Percentiles rank a stretch among this genome's conserved stretches.
phyloP scores from a whole-genome alignment of 2,888 invertebrate species.

The Tachystola acroxantha region DNA sequence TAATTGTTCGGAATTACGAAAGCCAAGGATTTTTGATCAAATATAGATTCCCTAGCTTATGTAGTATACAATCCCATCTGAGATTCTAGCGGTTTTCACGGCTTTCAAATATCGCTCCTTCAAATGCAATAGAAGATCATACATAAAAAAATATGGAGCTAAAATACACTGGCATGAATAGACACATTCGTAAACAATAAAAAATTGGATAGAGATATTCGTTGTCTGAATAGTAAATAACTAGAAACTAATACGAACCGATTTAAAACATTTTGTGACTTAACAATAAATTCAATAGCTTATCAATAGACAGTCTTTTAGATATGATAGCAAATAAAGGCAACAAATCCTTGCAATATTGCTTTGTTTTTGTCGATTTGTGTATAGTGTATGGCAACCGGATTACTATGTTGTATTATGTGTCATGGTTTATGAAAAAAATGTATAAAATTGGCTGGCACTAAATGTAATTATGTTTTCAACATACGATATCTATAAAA shows the following conservation, averaged over 20 bases:
- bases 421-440: no score
- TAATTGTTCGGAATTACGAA: no score
- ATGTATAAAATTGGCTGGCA: no score
- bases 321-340: conserved; percentile 41
- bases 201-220: conserved; percentile 62
- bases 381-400: conserved; percentile 6
- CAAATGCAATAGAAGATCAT: conserved; percentile 1
- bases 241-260: conserved; percentile 40
- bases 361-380: conserved; percentile 4
- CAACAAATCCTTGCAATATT: conserved; percentile 1
- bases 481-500: not conserved
- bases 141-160: conserved; percentile 31
- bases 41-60: no score
- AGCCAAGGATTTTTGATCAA: no score
- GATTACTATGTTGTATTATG: not conserved
- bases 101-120: conserved; percentile 1
- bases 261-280: conserved; percentile 73
- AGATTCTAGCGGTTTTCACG: conserved; percentile 28
- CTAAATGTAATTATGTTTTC: no score
- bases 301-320: conserved; percentile 76
- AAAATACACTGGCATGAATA: conserved; percentile 22
- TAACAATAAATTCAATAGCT: conserved; percentile 70
- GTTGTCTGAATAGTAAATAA: conserved; percentile 60
- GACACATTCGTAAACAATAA: conserved; percentile 28
- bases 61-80: no score